phyloP scores from a whole-genome alignment of 2,113 vertebrate genomes.

The Noturus placidus region DNA sequence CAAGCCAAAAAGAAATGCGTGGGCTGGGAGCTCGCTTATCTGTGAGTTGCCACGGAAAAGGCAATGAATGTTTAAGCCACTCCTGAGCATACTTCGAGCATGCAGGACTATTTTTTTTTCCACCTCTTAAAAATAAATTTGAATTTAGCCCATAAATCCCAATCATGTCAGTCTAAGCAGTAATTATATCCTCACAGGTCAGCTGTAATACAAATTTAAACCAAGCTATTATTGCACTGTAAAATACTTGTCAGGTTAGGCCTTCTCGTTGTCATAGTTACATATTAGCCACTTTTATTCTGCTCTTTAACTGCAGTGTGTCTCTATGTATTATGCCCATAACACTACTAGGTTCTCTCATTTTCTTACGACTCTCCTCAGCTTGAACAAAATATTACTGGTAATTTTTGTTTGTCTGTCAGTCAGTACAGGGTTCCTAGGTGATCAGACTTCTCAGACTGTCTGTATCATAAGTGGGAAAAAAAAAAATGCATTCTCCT shows the following conservation, averaged over 20 bases:
- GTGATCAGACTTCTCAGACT: constrained; percentile 73
- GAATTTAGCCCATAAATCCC: background rate
- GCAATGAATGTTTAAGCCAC: constrained; percentile 65
- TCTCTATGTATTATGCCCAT: background rate
- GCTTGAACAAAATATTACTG: constrained; percentile 56
- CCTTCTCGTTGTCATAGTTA: background rate
- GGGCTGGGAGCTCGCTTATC: constrained; percentile 61
- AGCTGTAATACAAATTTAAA: constrained; percentile 1
- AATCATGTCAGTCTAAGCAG: background rate
- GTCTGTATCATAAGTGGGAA: constrained; percentile 43
- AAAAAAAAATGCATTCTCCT: constrained; percentile 43
- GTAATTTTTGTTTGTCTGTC: constrained; percentile 71
- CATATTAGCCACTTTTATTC: background rate
- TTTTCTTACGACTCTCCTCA: constrained; percentile 56
- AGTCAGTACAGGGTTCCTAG: constrained; percentile 75
- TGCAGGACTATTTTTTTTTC: constrained; percentile 24
- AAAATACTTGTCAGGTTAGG: background rate
- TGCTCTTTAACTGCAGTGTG: background rate
- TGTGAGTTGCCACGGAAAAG: constrained; percentile 63
- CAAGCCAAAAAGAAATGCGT: constrained; percentile 65
- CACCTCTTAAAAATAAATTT: background rate
- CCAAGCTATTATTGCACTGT: background rate
- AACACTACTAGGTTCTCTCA: background rate
- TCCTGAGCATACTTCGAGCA: constrained; percentile 61
- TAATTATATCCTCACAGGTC: background rate